Percentiles rank a stretch among this genome's conserved stretches.
Conservation (phyloP, 2,113 vertebrate species). For the Alouatta palliata region DNA sequence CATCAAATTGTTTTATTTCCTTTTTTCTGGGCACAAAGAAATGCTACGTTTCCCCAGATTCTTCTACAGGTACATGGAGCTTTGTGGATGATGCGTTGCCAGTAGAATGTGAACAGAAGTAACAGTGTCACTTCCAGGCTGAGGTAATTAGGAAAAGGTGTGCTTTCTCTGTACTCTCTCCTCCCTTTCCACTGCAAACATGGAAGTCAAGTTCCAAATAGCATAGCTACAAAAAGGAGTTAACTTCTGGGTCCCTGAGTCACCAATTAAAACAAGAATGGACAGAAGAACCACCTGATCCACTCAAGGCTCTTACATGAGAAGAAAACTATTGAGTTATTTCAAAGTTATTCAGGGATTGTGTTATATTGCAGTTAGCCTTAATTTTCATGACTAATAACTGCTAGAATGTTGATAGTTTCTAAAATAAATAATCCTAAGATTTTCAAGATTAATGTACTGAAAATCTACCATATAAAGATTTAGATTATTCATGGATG, state of each 20-base stretch:
- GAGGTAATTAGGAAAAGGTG: not conserved
- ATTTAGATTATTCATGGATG: not conserved
- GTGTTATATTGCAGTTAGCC: not conserved
- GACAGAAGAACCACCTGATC: not conserved
- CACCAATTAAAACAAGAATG: not conserved
- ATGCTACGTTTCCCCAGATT: not conserved
- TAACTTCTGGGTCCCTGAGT: not conserved
- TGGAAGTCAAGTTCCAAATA: not conserved
- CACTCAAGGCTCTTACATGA: not conserved
- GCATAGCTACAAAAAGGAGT: not conserved
- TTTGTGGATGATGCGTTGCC: not conserved
- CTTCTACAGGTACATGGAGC: not conserved
- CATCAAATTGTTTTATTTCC: constrained; percentile 2
- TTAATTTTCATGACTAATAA: not conserved
- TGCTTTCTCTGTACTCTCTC: not conserved
- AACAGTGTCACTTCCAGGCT: not conserved
- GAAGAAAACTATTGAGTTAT: not conserved
- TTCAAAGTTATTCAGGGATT: not conserved
- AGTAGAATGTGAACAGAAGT: not conserved
- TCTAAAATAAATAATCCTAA: not conserved
- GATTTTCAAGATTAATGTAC: not conserved
- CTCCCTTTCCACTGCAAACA: not conserved
- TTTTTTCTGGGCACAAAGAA: not conserved
- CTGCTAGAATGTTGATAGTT: not conserved
- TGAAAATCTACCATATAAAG: not conserved